Conservation (phyloP, 1,140 invertebrate species). For the Aphis craccivora region DNA sequence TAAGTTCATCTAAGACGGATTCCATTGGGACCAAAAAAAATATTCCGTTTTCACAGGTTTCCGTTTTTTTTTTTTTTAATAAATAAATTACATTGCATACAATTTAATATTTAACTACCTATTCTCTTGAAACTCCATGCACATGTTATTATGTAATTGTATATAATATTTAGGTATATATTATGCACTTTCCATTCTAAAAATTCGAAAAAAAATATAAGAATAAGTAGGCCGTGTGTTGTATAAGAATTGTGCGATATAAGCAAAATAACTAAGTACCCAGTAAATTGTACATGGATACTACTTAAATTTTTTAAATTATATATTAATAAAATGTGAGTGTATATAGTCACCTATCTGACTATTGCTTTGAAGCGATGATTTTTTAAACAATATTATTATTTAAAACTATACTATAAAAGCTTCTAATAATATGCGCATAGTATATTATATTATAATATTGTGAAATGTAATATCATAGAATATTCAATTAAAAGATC, state of each 20-base stretch:
- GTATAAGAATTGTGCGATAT: not conserved
- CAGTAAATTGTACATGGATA: not conserved
- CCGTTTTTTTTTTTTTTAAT: not conserved
- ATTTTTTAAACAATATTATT: not conserved
- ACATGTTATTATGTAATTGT: not conserved
- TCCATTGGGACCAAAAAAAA: not conserved
- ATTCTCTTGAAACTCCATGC: not conserved
- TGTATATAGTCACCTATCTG: not conserved
- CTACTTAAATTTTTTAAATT: not conserved
- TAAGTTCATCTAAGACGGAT: not conserved
- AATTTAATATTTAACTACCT: not conserved
- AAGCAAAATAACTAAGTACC: not conserved
- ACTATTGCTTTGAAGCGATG: not conserved
- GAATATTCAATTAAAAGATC: no score
- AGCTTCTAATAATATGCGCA: no score
- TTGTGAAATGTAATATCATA: no score
- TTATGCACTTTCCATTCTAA: not conserved
- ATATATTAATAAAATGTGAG: not conserved
- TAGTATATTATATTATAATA: no score
- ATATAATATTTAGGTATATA: not conserved
- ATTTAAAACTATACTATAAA: not conserved
- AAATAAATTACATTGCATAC: not conserved
- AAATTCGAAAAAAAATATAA: no score
- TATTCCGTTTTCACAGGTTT: slow-evolving; percentile 23
- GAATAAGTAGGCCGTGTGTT: not conserved